These are phyloP conservation scores for Cosmia trapezina DNA, from an alignment of 2,888 invertebrate genomes.

Conservation along the genomic window DNA sequence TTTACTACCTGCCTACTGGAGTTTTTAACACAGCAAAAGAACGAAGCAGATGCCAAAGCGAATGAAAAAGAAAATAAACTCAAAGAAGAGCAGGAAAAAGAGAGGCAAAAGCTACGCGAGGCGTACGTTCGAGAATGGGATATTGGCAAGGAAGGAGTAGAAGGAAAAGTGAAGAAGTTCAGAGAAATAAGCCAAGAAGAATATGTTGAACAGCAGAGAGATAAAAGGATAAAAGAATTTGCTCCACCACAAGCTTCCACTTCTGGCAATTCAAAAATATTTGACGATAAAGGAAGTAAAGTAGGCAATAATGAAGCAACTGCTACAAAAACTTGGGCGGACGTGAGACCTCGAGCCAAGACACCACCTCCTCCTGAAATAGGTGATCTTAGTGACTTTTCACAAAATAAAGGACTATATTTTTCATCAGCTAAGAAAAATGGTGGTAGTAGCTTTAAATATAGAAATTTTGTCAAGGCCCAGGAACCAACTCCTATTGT, in stretches of 20 bases:
- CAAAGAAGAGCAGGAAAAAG: conserved; percentile 85
- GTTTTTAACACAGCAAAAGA: conserved; percentile 87
- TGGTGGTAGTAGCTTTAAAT: conserved; percentile 72
- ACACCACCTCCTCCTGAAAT: conserved; percentile 78
- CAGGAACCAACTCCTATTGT: conserved; percentile 78
- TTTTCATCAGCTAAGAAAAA: conserved; percentile 78
- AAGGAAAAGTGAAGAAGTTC: conserved; percentile 84
- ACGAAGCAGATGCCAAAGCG: conserved; percentile 85
- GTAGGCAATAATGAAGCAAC: conserved; percentile 55
- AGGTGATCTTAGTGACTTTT: conserved; percentile 62
- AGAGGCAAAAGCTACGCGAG: conserved; percentile 87
- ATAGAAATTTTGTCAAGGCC: conserved; percentile 82
- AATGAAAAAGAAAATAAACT: conserved; percentile 81
- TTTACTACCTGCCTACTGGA: conserved; percentile 83
- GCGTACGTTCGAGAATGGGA: conserved; percentile 93
- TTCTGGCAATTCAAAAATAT: conserved; percentile 70
- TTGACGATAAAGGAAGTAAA: conserved; percentile 79
- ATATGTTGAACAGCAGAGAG: conserved; percentile 94
- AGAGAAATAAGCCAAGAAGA: conserved; percentile 93
- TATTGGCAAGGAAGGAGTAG: conserved; percentile 92
- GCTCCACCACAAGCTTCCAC: conserved; percentile 91
- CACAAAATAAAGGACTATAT: conserved; percentile 80
- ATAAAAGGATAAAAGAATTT: conserved; percentile 94
- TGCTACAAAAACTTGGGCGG: conserved; percentile 79
- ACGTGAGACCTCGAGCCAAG: conserved; percentile 77